Conservation (phyloP, 2,797 vertebrate genomes). For the Halcyon smyrnensis region DNA sequence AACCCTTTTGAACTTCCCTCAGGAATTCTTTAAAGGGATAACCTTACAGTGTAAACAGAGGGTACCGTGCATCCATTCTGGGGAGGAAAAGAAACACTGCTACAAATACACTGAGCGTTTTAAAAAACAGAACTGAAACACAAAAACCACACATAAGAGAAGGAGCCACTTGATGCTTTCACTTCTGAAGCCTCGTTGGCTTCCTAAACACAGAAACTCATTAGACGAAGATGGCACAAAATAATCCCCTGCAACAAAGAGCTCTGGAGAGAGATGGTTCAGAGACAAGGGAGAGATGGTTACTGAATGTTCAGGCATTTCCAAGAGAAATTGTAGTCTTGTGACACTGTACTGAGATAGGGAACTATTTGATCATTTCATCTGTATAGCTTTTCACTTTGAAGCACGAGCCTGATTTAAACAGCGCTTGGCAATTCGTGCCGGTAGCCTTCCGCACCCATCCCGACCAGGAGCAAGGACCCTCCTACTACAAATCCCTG, state of each 20-base stretch:
- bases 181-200: neutral
- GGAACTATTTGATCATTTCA: neutral
- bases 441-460: neutral
- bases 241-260: slow-evolving; percentile 39
- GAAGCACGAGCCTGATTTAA: neutral
- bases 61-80: slow-evolving; percentile 47
- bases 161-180: slow-evolving; percentile 20
- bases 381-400: neutral
- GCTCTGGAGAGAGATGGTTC: neutral
- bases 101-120: slow-evolving; percentile 29
- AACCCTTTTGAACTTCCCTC: slow-evolving; percentile 77
- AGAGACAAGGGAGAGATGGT: neutral
- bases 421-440: neutral
- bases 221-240: slow-evolving; percentile 37
- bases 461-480: neutral
- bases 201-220: slow-evolving; percentile 51
- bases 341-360: neutral
- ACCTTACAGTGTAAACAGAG: slow-evolving; percentile 78
- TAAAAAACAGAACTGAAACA: neutral
- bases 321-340: slow-evolving; percentile 5
- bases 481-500: neutral
- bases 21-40: slow-evolving; percentile 83
- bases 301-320: neutral
- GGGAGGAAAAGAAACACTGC: slow-evolving; percentile 47
- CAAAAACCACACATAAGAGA: neutral